Evolutionary conservation across 35 echinoderm and acorn worm species (phyloP).

Genomic region (Holothuria glaberrima): DNA sequence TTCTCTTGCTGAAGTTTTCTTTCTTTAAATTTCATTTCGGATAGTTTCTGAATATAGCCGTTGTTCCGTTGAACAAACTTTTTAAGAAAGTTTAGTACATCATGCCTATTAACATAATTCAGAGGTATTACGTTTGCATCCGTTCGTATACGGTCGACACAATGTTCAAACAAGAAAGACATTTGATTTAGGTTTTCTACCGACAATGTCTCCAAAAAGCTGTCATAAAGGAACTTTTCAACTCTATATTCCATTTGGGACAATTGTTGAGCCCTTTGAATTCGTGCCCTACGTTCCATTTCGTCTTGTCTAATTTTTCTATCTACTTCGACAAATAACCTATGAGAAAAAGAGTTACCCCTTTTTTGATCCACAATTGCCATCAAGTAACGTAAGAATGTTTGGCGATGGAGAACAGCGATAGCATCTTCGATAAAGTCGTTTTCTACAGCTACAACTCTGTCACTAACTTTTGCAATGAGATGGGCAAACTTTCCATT

Average conservation of each 20-base stretch:
- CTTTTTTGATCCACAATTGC: not conserved
- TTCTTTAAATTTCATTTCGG: not conserved
- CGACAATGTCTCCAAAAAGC: not conserved
- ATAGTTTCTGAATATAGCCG: not conserved
- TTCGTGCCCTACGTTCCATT: not conserved
- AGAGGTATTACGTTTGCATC: not conserved
- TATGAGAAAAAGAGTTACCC: not conserved
- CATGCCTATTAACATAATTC: not conserved
- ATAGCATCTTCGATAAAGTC: not conserved
- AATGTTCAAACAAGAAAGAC: not conserved
- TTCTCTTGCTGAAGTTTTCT: not conserved
- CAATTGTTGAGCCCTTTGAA: not conserved
- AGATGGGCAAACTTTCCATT: not conserved
- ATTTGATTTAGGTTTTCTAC: not conserved
- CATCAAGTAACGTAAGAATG: not conserved
- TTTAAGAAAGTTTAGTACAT: not conserved
- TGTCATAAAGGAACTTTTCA: not conserved
- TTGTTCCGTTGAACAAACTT: not conserved
- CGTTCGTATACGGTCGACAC: not conserved
- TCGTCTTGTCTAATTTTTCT: not conserved
- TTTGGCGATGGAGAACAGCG: not conserved
- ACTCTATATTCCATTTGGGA: not conserved
- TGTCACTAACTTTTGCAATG: not conserved
- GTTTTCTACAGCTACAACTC: conserved; percentile 3
- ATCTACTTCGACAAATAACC: not conserved